These are phyloP conservation scores for Mesoligia furuncula DNA, from an alignment of 2,888 invertebrate genomes.

Conservation along the genomic window DNA sequence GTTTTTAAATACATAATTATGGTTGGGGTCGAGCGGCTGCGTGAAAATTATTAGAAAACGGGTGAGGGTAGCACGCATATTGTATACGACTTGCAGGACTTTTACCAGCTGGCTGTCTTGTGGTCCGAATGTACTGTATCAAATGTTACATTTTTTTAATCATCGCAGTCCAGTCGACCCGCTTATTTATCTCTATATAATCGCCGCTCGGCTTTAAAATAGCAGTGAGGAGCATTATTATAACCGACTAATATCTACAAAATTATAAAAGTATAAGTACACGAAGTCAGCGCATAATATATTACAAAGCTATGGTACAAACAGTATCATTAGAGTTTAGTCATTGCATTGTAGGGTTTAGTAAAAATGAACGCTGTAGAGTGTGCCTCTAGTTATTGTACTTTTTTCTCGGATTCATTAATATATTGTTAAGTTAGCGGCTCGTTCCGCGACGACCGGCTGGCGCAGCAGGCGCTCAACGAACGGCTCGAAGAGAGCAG, in stretches of 20 bases:
- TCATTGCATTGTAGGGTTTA: constrained; percentile 27
- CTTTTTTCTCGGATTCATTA: constrained; percentile 16
- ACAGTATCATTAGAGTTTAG: constrained; percentile 30
- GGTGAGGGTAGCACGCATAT: background rate
- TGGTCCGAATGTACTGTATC: background rate
- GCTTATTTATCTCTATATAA: constrained; percentile 5
- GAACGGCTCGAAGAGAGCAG: constrained; percentile 7
- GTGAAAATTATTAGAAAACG: background rate
- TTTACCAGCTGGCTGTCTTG: background rate
- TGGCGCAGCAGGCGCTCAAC: constrained; percentile 5
- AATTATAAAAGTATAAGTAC: constrained; percentile 62
- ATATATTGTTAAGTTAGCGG: constrained; percentile 26
- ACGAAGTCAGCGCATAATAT: constrained; percentile 55
- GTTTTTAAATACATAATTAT: constrained; percentile 46
- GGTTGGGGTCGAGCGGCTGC: constrained; percentile 33
- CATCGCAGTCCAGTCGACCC: background rate
- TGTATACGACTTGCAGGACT: background rate
- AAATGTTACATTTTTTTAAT: background rate
- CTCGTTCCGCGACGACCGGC: constrained; percentile 23
- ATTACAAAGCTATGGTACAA: constrained; percentile 62
- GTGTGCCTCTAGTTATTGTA: constrained; percentile 31
- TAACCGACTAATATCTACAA: constrained; percentile 55
- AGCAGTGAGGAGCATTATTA: constrained; percentile 13
- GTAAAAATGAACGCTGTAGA: constrained; percentile 9
- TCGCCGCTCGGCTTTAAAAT: constrained; percentile 16